These are phyloP conservation scores for Mythimna loreyi DNA, from an alignment of 2,888 invertebrate species.

Conservation along the genomic window DNA sequence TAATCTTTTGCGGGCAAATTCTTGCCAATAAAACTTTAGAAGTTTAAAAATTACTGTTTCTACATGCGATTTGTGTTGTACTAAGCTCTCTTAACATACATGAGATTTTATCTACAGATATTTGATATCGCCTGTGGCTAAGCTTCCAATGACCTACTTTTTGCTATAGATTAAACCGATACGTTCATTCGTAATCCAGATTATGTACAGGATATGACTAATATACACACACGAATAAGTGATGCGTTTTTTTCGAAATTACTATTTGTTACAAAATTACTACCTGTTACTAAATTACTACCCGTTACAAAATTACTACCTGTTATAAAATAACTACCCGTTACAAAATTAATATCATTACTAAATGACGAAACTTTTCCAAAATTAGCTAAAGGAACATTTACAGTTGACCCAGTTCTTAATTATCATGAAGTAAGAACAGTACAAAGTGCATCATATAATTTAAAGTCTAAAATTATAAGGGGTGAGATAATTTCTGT, in stretches of 20 bases:
- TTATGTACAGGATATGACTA: not conserved
- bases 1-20: not conserved
- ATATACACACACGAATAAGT: constrained; percentile 16
- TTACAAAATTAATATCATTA: not conserved
- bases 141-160: not conserved
- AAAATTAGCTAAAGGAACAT: constrained; percentile 7
- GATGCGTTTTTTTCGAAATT: not conserved
- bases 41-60: too few species aligned
- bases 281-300: constrained; percentile 3
- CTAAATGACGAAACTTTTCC: not conserved
- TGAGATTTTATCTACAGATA: not conserved
- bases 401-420: constrained; percentile 24
- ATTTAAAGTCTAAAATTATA: not conserved
- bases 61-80: too few species aligned
- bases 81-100: not conserved
- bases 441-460: constrained; percentile 21
- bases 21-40: not conserved
- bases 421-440: constrained; percentile 10
- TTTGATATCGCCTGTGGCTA: not conserved
- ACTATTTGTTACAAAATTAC: not conserved
- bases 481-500: not conserved
- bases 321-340: not conserved
- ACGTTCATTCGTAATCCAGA: not conserved
- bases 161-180: not conserved
- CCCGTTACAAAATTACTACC: not conserved